phyloP scores from a whole-genome alignment of 2,113 vertebrate species.

The Myrmecophaga tridactyla region DNA sequence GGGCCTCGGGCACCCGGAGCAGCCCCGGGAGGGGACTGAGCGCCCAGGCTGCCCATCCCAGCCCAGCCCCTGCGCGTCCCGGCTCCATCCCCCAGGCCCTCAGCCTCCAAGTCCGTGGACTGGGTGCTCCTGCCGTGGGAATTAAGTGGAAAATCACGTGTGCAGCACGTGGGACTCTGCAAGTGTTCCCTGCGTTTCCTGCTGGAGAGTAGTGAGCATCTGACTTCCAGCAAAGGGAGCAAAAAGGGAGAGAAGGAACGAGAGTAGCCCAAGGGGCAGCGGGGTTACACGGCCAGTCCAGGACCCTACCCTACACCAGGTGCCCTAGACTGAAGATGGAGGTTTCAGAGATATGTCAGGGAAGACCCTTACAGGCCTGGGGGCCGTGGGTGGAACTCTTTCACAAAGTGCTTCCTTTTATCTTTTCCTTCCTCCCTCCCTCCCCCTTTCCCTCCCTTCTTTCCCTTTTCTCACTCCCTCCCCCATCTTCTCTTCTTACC shows the following conservation, averaged over 20 bases:
- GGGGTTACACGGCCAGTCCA: neutral
- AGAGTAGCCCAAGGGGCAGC: neutral
- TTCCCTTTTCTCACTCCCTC: too few relatives aligned
- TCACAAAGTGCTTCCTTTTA: neutral
- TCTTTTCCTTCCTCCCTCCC: neutral
- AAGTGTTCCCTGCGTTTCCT: neutral
- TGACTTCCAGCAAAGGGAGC: neutral
- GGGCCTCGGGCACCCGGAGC: neutral
- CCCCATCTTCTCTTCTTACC: too few relatives aligned
- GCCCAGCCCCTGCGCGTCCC: neutral
- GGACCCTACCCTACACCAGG: fast-evolving
- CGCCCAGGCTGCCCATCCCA: neutral
- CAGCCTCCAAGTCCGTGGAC: neutral
- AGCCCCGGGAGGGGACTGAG: neutral
- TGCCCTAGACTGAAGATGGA: neutral
- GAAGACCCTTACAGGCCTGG: neutral
- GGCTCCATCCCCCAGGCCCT: neutral
- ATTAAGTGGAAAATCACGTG: too few relatives aligned
- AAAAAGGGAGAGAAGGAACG: neutral
- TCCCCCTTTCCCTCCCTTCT: neutral
- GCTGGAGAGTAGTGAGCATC: neutral
- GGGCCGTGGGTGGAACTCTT: neutral
- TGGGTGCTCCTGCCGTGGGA: neutral
- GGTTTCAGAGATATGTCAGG: neutral
- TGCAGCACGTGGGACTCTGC: neutral